Conservation (phyloP, 1,140 invertebrate species). For the Drosophila kepulauana region DNA sequence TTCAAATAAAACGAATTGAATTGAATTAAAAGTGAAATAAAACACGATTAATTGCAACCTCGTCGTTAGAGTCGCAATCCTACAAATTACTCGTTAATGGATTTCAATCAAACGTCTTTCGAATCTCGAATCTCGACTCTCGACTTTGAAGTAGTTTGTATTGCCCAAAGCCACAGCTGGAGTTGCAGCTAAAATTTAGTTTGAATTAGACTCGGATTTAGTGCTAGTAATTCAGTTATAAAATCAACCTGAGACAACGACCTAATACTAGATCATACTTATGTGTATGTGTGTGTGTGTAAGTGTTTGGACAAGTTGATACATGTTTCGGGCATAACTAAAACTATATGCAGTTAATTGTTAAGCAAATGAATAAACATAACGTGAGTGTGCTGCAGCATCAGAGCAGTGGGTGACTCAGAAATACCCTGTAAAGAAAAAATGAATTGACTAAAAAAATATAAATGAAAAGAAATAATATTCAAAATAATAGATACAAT, state of each 20-base stretch:
- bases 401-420: not conserved
- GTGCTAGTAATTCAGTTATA: constrained; percentile 21
- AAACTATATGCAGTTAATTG: constrained; percentile 61
- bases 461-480: not conserved
- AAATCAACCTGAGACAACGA: constrained; percentile 2
- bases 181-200: no score
- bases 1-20: not conserved
- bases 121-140: constrained; percentile 4
- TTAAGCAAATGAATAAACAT: constrained; percentile 73
- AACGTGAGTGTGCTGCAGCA: constrained; percentile 19
- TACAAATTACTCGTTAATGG: constrained; percentile 21
- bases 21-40: not conserved
- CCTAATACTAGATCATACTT: constrained; percentile 17
- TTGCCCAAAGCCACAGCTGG: not conserved
- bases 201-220: not conserved
- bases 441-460: not conserved
- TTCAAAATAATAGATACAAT: not conserved
- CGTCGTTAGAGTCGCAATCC: not conserved
- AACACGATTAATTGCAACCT: constrained; percentile 14
- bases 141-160: constrained; percentile 10
- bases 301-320: constrained; percentile 3
- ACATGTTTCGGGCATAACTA: constrained; percentile 22
- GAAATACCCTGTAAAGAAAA: constrained; percentile 10
- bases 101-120: constrained; percentile 26
- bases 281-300: not conserved